Percentiles rank a stretch among this genome's conserved stretches.
Conservation (phyloP, 1,140 invertebrate species). For the Tetragnatha versicolor region DNA sequence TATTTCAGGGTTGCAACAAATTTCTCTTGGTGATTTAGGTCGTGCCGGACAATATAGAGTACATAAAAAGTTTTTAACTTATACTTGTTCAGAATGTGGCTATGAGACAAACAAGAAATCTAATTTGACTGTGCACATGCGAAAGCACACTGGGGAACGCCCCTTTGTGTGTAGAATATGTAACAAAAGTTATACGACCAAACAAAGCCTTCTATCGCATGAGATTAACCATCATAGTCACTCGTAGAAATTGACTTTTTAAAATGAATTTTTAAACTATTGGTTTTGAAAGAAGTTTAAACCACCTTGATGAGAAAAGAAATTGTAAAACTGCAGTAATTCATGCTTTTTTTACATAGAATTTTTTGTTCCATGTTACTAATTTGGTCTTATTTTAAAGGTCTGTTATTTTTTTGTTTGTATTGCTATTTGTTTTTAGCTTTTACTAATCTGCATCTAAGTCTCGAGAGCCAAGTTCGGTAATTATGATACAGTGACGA, state of each 20-base stretch:
- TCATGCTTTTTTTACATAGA: neutral
- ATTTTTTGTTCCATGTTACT: conserved; percentile 67
- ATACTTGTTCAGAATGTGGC: neutral
- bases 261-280: neutral
- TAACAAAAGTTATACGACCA: conserved; percentile 86
- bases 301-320: conserved; percentile 65
- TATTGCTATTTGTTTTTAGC: no score
- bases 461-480: no score
- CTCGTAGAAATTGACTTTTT: neutral
- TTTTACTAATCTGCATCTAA: no score
- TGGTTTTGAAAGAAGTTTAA: neutral
- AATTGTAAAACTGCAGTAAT: conserved; percentile 60
- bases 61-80: neutral
- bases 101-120: conserved; percentile 61
- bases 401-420: neutral
- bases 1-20: neutral
- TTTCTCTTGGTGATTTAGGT: neutral
- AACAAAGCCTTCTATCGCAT: conserved; percentile 89
- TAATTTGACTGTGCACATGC: neutral
- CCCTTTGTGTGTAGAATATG: conserved; percentile 76
- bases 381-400: neutral
- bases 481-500: no score
- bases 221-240: conserved; percentile 63
- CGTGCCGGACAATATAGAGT: neutral
- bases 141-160: conserved; percentile 58